These are phyloP conservation scores for Drosophila mulleri DNA, from an alignment of 2,888 invertebrate species.

Conservation along the genomic window DNA sequence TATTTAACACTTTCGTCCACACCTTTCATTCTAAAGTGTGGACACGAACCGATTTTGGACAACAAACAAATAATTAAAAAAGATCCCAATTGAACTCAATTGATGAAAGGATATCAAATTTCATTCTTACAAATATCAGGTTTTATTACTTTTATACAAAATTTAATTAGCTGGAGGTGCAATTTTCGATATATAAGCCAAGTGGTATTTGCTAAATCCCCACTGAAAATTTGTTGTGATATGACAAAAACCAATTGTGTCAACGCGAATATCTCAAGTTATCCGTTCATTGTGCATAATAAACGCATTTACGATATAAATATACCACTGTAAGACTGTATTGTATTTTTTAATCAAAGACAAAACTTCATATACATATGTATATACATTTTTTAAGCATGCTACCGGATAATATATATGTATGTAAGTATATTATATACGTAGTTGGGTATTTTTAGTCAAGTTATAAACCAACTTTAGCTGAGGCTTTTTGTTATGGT, in stretches of 20 bases:
- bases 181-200: background rate
- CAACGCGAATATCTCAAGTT: background rate
- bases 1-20: no score
- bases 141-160: constrained; percentile 1
- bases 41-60: background rate
- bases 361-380: background rate
- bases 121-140: background rate
- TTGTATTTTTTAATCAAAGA: background rate
- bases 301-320: background rate
- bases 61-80: background rate
- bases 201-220: background rate
- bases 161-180: background rate
- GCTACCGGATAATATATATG: background rate
- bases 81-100: background rate
- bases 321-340: no score
- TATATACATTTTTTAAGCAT: background rate
- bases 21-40: no score
- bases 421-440: no score
- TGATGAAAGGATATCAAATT: background rate
- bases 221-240: background rate
- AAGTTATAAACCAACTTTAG: background rate
- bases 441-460: background rate
- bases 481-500: background rate
- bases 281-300: background rate
- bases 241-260: background rate